phyloP scores from a whole-genome alignment of 1,140 invertebrate genomes.

The Nymphalis io region DNA sequence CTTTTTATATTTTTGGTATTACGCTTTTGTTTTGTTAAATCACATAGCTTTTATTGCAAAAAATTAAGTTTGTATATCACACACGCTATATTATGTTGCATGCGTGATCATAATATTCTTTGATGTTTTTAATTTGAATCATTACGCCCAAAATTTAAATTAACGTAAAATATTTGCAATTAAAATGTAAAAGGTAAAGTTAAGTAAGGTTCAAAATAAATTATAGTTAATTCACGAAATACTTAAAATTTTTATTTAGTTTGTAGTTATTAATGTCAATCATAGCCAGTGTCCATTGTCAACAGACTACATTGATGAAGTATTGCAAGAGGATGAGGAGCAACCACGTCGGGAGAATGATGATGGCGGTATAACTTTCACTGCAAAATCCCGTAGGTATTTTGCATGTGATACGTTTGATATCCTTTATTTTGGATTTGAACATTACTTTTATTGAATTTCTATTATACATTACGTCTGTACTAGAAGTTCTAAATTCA shows the following conservation, averaged over 20 bases:
- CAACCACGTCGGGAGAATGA: constrained; percentile 84
- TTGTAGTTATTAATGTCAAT: not conserved
- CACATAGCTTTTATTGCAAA: not conserved
- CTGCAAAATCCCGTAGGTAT: constrained; percentile 90
- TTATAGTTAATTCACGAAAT: not conserved
- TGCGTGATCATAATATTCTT: constrained; percentile 13
- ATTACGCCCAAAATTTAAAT: no score
- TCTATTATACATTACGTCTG: not conserved
- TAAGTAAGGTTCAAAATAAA: not conserved
- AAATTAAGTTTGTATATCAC: not conserved
- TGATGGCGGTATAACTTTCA: constrained; percentile 92
- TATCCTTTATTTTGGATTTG: constrained; percentile 64
- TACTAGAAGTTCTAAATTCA: not conserved
- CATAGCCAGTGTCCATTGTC: constrained; percentile 36
- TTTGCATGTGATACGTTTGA: constrained; percentile 65
- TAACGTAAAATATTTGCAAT: no score
- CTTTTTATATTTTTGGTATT: not conserved
- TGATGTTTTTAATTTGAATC: not conserved
- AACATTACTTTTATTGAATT: constrained; percentile 40
- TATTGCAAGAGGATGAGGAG: constrained; percentile 86
- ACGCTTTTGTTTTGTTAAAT: not conserved
- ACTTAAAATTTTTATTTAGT: not conserved
- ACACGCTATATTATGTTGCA: constrained; percentile 27
- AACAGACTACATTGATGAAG: constrained; percentile 90
- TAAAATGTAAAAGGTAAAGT: no score